phyloP scores from a whole-genome alignment of 1,140 invertebrate species.

The Drosophila mojavensis region DNA sequence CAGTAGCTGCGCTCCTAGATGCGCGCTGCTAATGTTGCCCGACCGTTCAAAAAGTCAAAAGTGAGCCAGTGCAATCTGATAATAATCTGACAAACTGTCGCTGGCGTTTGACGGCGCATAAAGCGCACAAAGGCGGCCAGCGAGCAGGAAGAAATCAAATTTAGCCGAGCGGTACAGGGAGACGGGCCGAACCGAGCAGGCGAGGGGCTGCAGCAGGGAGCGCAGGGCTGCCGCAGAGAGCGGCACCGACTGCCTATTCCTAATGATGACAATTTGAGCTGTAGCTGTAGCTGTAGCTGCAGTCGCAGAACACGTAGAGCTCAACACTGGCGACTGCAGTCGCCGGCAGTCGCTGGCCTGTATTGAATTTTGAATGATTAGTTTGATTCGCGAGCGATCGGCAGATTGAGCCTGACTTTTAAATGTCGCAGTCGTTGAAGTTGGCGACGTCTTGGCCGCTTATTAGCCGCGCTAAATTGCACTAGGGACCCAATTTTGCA shows the following conservation, averaged over 20 bases:
- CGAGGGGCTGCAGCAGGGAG: not conserved
- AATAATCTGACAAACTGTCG: slow-evolving; percentile 84
- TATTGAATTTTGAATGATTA: slow-evolving; percentile 84
- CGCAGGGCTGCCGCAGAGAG: slow-evolving; percentile 42
- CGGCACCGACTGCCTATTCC: slow-evolving; percentile 80
- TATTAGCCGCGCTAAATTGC: slow-evolving; percentile 82
- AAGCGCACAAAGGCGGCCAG: slow-evolving; percentile 67
- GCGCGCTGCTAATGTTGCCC: slow-evolving; percentile 51
- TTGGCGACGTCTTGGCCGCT: slow-evolving; percentile 76
- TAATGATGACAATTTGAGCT: slow-evolving; percentile 83
- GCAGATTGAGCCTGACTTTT: slow-evolving; percentile 79
- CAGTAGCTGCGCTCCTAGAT: slow-evolving; percentile 27
- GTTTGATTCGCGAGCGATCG: slow-evolving; percentile 80
- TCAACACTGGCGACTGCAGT: slow-evolving; percentile 10
- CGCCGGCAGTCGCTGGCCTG: slow-evolving; percentile 55
- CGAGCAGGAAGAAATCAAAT: slow-evolving; percentile 81
- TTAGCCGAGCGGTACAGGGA: slow-evolving; percentile 62
- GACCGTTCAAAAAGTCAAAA: slow-evolving; percentile 76
- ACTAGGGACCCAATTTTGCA: slow-evolving; percentile 79
- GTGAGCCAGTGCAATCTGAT: slow-evolving; percentile 83
- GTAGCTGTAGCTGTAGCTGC: slow-evolving; percentile 31
- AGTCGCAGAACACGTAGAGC: not conserved
- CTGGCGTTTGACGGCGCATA: slow-evolving; percentile 77
- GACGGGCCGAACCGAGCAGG: not conserved
- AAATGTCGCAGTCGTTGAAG: slow-evolving; percentile 69